A percentile compares a stretch with the other conserved stretches of the same genome.
Conservation (phyloP, 2,113 vertebrate genomes). For the Machaerirhynchus nigripectus region DNA sequence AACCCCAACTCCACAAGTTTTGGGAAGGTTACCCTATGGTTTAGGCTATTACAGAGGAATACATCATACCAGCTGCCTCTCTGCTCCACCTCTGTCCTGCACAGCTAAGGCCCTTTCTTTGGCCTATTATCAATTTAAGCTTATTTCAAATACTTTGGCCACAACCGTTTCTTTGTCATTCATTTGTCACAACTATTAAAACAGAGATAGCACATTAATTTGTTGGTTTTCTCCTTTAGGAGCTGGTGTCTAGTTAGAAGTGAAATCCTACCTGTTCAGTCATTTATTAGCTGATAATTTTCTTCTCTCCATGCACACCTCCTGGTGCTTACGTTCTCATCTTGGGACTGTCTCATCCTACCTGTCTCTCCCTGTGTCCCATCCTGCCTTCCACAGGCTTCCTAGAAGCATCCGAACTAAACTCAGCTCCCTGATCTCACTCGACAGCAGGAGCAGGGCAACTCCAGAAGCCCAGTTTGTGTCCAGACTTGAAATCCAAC, state of each 20-base stretch:
- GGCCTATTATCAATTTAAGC: neutral
- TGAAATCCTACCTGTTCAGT: neutral
- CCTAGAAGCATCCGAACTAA: neutral
- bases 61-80: neutral
- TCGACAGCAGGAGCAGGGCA: neutral
- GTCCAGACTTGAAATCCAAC: neutral
- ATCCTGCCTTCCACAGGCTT: neutral
- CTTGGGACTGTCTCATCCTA: neutral
- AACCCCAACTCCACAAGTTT: neutral
- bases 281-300: neutral
- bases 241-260: neutral
- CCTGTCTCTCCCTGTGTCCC: too few relatives aligned
- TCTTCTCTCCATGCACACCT: neutral
- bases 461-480: neutral
- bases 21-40: neutral
- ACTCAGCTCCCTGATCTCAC: rapidly evolving
- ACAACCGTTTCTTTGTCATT: neutral
- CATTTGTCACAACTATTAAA: neutral
- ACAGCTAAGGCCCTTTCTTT: neutral
- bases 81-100: neutral
- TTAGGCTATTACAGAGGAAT: neutral
- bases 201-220: neutral
- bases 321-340: neutral
- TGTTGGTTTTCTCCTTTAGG: neutral
- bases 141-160: neutral